These are phyloP conservation scores for Prionailurus bengalensis DNA, from an alignment of 2,113 vertebrate genomes.

Conservation along the genomic window DNA sequence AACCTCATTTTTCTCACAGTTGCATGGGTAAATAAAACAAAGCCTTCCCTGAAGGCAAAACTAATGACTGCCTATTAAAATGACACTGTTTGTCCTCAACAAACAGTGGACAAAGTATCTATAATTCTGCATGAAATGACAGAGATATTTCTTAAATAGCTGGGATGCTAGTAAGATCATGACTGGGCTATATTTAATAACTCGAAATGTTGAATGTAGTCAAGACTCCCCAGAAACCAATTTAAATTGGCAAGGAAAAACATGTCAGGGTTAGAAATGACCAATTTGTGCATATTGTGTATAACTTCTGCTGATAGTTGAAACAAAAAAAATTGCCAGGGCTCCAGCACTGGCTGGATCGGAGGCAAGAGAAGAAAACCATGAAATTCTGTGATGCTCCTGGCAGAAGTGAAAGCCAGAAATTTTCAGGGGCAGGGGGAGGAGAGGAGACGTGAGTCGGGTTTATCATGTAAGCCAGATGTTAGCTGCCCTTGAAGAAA, in stretches of 20 bases:
- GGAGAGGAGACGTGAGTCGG: not conserved
- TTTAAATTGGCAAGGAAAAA: slow-evolving; percentile 21
- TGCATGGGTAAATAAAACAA: slow-evolving; percentile 50
- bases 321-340: not conserved
- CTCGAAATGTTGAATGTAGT: not conserved
- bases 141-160: slow-evolving; percentile 28
- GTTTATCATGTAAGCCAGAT: fast-evolving
- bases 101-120: not conserved
- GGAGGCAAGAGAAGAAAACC: not conserved
- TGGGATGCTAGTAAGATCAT: not conserved
- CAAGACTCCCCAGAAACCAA: slow-evolving; percentile 25
- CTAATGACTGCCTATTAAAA: slow-evolving; percentile 41
- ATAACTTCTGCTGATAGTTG: not conserved
- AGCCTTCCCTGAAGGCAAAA: slow-evolving; percentile 30
- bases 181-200: slow-evolving; percentile 38
- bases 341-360: not conserved
- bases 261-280: not conserved
- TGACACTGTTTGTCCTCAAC: slow-evolving; percentile 33
- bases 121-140: slow-evolving; percentile 25
- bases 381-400: fast-evolving
- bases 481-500: not conserved
- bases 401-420: not conserved
- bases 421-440: too few relatives aligned
- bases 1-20: not conserved
- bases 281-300: not conserved